These are phyloP conservation scores for Drosophila rhopaloa DNA, from an alignment of 1,140 invertebrate species.

Conservation along the genomic window DNA sequence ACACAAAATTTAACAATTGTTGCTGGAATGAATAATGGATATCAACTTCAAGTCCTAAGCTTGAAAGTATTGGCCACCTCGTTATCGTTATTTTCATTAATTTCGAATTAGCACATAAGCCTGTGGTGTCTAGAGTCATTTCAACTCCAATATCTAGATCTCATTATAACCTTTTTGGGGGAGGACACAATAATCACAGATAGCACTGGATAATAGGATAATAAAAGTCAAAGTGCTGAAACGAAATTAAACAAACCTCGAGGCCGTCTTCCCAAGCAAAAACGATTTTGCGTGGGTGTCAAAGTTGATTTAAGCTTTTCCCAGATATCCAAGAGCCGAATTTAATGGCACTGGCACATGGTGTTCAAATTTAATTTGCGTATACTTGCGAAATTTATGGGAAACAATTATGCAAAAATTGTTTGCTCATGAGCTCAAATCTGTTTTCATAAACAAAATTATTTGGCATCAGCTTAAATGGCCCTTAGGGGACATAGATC, in stretches of 20 bases:
- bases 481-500: background rate
- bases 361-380: slow-evolving; percentile 24
- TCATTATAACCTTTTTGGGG: slow-evolving; percentile 10
- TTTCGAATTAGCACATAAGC: slow-evolving; percentile 15
- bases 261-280: slow-evolving; percentile 12
- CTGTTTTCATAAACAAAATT: slow-evolving; percentile 20
- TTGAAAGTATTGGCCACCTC: background rate
- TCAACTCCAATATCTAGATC: slow-evolving; percentile 22
- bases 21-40: slow-evolving; percentile 8
- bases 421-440: slow-evolving; percentile 19
- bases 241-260: slow-evolving; percentile 40
- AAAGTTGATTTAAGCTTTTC: slow-evolving; percentile 31
- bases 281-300: slow-evolving; percentile 33
- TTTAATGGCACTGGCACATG: slow-evolving; percentile 39
- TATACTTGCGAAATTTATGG: slow-evolving; percentile 28
- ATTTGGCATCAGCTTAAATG: slow-evolving; percentile 1
- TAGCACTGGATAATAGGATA: slow-evolving; percentile 35
- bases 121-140: background rate
- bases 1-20: slow-evolving; percentile 29
- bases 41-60: slow-evolving; percentile 2
- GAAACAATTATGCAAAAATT: slow-evolving; percentile 33
- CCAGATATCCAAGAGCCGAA: slow-evolving; percentile 1
- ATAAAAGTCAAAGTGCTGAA: slow-evolving; percentile 57
- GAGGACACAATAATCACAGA: slow-evolving; percentile 37
- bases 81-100: slow-evolving; percentile 23